These are phyloP conservation scores for Ectemnius continuus DNA, from an alignment of 2,888 invertebrate species.

Conservation along the genomic window DNA sequence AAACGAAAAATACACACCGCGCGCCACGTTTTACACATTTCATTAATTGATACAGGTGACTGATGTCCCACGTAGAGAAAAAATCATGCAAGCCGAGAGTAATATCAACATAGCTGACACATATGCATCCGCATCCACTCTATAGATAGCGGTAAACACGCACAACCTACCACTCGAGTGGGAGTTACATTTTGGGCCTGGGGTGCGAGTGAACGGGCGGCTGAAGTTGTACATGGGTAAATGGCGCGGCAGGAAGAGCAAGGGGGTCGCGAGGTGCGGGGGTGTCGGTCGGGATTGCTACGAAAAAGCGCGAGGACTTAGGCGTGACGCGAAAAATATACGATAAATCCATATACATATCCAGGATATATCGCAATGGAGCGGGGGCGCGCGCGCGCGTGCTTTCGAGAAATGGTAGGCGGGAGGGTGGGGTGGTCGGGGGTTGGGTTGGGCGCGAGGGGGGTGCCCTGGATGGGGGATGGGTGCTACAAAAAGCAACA, in stretches of 20 bases:
- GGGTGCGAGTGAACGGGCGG: too few species aligned
- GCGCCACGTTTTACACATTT: too few species aligned
- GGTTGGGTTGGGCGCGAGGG: background rate
- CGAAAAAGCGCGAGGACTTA: conserved; percentile 59
- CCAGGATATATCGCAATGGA: conserved; percentile 9
- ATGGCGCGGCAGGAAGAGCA: background rate
- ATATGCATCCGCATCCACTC: too few species aligned
- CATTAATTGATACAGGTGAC: too few species aligned
- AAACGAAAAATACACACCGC: too few species aligned
- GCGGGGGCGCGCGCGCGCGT: background rate
- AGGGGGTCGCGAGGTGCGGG: background rate
- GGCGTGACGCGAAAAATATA: conserved; percentile 63
- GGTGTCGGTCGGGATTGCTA: conserved; percentile 26
- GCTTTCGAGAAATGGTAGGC: background rate
- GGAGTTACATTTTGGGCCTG: too few species aligned
- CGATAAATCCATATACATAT: conserved; percentile 59
- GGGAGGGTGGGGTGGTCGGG: conserved; percentile 1
- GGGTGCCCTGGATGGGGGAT: background rate
- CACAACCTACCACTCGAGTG: too few species aligned
- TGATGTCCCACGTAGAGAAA: too few species aligned
- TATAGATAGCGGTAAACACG: too few species aligned
- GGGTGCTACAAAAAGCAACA: conserved; percentile 47
- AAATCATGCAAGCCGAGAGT: too few species aligned
- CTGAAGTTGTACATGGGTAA: background rate
- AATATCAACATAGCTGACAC: too few species aligned